These are phyloP conservation scores for Styela plicata DNA, from an alignment of 23 tunicate species.

Conservation along the genomic window DNA sequence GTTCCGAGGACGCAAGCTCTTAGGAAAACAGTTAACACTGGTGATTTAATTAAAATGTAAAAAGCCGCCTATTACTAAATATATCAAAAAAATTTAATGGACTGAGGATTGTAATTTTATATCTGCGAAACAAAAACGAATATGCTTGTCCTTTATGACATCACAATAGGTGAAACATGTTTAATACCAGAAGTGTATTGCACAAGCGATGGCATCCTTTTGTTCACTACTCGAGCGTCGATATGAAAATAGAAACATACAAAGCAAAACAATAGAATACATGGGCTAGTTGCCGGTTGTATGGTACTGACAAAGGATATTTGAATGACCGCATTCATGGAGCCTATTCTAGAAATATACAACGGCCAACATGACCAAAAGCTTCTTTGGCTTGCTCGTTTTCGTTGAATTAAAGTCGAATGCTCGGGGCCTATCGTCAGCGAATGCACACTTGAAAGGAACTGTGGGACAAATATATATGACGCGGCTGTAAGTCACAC, in stretches of 20 bases:
- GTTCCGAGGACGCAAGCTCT: not conserved
- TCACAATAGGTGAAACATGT: not conserved
- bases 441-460: too few species aligned
- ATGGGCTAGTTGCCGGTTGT: not conserved
- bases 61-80: not conserved
- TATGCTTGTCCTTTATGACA: not conserved
- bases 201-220: not conserved
- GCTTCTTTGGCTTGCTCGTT: too few species aligned
- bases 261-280: not conserved
- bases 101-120: not conserved
- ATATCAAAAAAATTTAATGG: not conserved
- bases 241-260: not conserved
- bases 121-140: not conserved
- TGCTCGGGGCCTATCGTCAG: too few species aligned
- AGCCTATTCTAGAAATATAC: too few species aligned
- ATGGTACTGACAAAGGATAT: too few species aligned
- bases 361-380: too few species aligned
- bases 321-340: too few species aligned
- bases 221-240: not conserved
- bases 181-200: not conserved
- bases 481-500: too few species aligned
- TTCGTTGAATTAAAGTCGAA: too few species aligned
- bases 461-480: too few species aligned
- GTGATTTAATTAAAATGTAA: too few species aligned
- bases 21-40: not conserved